Conservation (phyloP, 2,113 vertebrate genomes). For the Corythoichthys intestinalis region DNA sequence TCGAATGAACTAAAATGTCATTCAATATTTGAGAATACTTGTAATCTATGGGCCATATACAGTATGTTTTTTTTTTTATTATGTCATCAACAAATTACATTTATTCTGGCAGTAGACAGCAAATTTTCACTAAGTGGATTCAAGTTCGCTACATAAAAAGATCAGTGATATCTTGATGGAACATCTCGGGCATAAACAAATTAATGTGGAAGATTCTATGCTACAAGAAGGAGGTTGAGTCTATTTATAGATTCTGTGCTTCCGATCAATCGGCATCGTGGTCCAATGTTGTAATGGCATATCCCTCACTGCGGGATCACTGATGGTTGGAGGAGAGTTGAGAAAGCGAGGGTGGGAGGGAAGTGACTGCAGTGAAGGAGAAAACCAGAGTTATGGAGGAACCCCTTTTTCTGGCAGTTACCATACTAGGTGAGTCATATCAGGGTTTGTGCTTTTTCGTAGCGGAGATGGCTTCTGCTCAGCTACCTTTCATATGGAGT, state of each 20-base stretch:
- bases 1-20: slow-evolving; percentile 11
- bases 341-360: slow-evolving; percentile 7
- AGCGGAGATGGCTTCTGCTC: slow-evolving; percentile 34
- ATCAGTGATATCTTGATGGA: background rate
- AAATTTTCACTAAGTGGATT: background rate
- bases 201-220: background rate
- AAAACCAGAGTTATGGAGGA: slow-evolving; percentile 47
- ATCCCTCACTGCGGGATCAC: slow-evolving; percentile 22
- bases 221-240: background rate
- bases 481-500: background rate
- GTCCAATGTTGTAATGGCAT: slow-evolving; percentile 7
- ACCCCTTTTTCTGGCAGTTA: slow-evolving; percentile 56
- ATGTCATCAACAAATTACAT: background rate
- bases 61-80: background rate
- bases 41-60: background rate
- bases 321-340: slow-evolving; percentile 4
- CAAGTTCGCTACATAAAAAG: background rate
- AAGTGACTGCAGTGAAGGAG: slow-evolving; percentile 32
- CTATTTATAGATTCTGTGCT: slow-evolving; percentile 31
- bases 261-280: slow-evolving; percentile 34
- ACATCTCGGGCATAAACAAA: background rate
- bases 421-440: slow-evolving; percentile 56
- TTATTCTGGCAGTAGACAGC: too few species aligned
- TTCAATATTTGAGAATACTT: slow-evolving; percentile 13
- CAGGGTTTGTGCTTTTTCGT: slow-evolving; percentile 44